Base-by-base conservation (phyloP, 2,888 invertebrate genomes). In the Steinernema scapterisci region DNA sequence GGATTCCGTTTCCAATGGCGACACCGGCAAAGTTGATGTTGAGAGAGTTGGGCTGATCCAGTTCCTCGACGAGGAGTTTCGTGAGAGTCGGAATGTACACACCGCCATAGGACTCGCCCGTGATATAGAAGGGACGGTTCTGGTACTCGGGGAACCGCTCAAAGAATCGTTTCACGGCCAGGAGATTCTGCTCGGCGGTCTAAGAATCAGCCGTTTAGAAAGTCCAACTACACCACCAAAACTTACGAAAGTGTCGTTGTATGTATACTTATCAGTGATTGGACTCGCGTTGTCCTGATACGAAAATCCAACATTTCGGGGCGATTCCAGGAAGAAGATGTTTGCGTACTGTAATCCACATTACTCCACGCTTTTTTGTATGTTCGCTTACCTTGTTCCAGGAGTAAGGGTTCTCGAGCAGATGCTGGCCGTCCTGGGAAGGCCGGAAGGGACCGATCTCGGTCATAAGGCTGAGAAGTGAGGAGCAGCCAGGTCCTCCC, bases 281-380 rank as follows among this genome's bases (percentile, higher is more conserved):
- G 74, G 76, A 0, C 54, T 87, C 25, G 77, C 80, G 3, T 88
- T 83, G 23, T 81, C 80, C 54, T 80, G 75, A 81, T 89, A 90
- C 0, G 90, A 90, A 80, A 87, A 90, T 13, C 90, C 90, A 52
- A 90, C 90, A 71, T 90, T 89, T 38, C 89, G 89, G 44, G 90
- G 90, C 0, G 90, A 86, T 82, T 90, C 90, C 75, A 90, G 77
- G 79, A 88, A 90, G 63, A 90, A 76, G 78, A 90, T 88, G 80
- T 90, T 90, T 21, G 89, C 89, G 23, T 87, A 77, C 88, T 89
- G 44, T 11, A 78, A 73, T n/a, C n/a, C n/a, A n/a, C n/a, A n/a
- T n/a, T n/a, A 19, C 6, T 63, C 16, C 16, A 9, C 7, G 27
- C 13, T 6, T 38, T 19, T 63, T n/a, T 7, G 16, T 5, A 11